Base-by-base conservation (phyloP, 2,888 invertebrate species). In the Margaritifera margaritifera region DNA sequence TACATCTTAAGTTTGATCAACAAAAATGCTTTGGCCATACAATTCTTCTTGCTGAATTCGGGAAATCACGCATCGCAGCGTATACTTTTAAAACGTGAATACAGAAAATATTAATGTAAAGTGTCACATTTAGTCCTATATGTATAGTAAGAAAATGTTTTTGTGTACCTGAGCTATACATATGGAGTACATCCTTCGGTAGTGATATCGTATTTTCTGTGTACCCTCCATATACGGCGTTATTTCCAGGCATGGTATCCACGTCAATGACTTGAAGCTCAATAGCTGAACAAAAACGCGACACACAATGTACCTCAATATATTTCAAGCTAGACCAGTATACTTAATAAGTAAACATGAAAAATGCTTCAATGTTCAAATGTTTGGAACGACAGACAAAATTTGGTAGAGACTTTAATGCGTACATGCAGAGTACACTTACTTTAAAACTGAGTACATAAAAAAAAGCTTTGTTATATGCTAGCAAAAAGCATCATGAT, bases 221-320 rank as follows among this genome's bases (percentile, higher is more conserved):
- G 62, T 75, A 75, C 24, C 27, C 50, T 6, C 62, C 63, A 56
- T 61, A 25, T 3, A 52, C 52, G 15, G 4, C 53, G 3, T 58
- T 62, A 22, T 64, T 31, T 15, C 53, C 51, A 15, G 61, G 62
- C 25, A 71, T 25, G 19, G 62, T 56, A 24, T 54, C 67, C 22
- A 80, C 73, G 66, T 80, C 71, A 15, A 84, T 63, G 24, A 84
- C 83, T 2, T 69, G 79, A 18, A 84, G 68, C 63, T 82, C 74
- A 42, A 81, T 66, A n/a, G 80, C 84, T 84, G 68, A 6, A 68
- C 62, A 59, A 31, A 25, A 68, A 63, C 24, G 51, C 25, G n/a
- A 62, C 22, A 8, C 51, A 62, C 50, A 62, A 19, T 18, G 3
- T 51, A 62, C 19, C 24, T 24, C 15, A 6, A 5, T 53, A 24